A percentile compares a stretch with the other conserved stretches of the same genome.
Evolutionary conservation across 2,888 invertebrate genomes (phyloP).

Genomic region (Strigamia crassipes): DNA sequence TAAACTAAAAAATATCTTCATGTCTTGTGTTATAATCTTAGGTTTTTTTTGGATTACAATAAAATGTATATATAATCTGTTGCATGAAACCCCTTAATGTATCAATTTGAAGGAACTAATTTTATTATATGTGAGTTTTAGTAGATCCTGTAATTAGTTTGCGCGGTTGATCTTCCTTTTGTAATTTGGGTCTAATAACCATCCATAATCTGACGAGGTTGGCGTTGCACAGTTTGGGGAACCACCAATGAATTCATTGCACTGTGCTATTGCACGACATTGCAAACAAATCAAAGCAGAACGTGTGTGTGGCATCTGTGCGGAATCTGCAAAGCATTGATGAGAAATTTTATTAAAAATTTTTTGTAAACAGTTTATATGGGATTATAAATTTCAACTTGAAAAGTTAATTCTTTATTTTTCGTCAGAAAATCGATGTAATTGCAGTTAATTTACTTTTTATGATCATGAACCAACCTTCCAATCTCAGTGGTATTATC

Average conservation of each 20-base stretch:
- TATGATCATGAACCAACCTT: no score
- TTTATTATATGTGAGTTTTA: constrained; percentile 6
- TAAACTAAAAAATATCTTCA: no score
- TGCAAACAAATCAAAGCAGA: constrained; percentile 21
- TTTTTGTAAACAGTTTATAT: not conserved
- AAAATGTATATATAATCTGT: no score
- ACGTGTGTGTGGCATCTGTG: not conserved
- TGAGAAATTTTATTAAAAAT: constrained; percentile 24
- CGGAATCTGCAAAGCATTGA: not conserved
- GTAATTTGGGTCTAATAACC: constrained; percentile 32
- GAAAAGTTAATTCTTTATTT: no score
- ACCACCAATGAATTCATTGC: constrained; percentile 34
- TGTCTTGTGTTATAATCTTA: no score
- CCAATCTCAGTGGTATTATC: no score
- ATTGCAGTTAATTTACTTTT: no score
- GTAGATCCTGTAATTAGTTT: constrained; percentile 22
- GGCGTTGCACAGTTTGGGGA: not conserved
- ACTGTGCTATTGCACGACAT: constrained; percentile 7
- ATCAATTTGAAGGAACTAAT: not conserved
- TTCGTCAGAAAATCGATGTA: no score
- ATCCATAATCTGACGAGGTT: constrained; percentile 24
- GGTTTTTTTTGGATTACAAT: no score
- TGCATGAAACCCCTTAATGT: no score
- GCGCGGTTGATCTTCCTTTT: constrained; percentile 27
- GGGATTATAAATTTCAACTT: no score